Percentiles rank a stretch among this genome's conserved stretches.
These are phyloP conservation scores for Whitmania pigra DNA, from an alignment of 1,140 invertebrate species.

Conservation along the genomic window DNA sequence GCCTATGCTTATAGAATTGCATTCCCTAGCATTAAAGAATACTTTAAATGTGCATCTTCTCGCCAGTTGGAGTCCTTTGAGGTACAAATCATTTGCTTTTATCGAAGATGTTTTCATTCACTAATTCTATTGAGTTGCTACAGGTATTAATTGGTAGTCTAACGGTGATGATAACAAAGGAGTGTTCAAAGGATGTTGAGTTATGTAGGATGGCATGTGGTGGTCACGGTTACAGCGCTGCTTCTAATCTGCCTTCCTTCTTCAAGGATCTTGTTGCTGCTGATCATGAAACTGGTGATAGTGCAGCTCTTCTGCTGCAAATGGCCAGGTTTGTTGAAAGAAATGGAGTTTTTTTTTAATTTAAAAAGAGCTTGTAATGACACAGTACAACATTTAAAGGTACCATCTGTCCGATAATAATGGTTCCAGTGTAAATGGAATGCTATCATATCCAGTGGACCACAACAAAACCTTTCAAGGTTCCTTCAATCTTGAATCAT, in stretches of 20 bases:
- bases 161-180: conserved; percentile 70
- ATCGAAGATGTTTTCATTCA: too few species aligned
- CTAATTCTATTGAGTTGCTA: conserved; percentile 37
- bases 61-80: background rate
- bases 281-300: conserved; percentile 88
- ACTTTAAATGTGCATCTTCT: background rate
- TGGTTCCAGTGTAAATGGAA: too few species aligned
- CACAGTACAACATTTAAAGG: too few species aligned
- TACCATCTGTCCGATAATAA: too few species aligned
- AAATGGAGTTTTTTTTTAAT: too few species aligned
- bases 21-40: conserved; percentile 55
- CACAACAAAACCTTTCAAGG: too few species aligned
- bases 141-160: conserved; percentile 77
- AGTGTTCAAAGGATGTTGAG: conserved; percentile 60
- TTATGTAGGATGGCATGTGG: conserved; percentile 71
- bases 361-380: too few species aligned
- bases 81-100: background rate
- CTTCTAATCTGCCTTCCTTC: conserved; percentile 66
- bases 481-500: too few species aligned
- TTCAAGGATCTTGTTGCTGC: conserved; percentile 70
- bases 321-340: conserved; percentile 54
- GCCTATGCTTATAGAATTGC: conserved; percentile 62
- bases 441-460: too few species aligned
- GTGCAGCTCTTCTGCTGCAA: conserved; percentile 76
- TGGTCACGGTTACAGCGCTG: conserved; percentile 78